Percentiles rank a stretch among this genome's conserved stretches.
phyloP scores from a whole-genome alignment of 2,113 vertebrate genomes.

The Petroica traversi region DNA sequence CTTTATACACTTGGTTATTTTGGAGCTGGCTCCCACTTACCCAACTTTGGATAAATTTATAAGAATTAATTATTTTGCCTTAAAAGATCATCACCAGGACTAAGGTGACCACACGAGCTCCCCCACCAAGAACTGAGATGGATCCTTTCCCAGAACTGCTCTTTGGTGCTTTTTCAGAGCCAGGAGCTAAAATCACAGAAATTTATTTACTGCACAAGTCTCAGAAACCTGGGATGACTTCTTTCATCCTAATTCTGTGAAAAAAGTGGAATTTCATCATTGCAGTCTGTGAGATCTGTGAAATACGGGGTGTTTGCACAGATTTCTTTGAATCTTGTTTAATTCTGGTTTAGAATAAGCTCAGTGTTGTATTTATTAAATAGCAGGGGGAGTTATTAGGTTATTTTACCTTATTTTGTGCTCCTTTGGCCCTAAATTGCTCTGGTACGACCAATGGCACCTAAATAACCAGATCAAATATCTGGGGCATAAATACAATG shows the following conservation, averaged over 20 bases:
- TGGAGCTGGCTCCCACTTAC: not conserved
- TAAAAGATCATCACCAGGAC: not conserved
- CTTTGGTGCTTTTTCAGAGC: not conserved
- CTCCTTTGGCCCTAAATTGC: not conserved
- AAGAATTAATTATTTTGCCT: not conserved
- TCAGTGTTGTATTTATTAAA: not conserved
- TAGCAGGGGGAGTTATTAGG: not conserved
- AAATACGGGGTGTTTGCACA: accelerated
- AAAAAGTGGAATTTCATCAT: not conserved
- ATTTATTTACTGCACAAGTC: not conserved
- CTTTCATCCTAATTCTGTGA: not conserved
- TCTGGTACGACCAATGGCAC: not conserved
- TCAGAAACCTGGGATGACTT: not conserved
- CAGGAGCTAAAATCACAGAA: not conserved
- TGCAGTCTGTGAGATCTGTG: not conserved
- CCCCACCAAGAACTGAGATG: not conserved
- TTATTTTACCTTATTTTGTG: not conserved
- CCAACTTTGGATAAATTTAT: not conserved
- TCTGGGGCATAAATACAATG: not conserved
- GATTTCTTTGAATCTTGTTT: not conserved
- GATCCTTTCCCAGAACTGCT: not conserved
- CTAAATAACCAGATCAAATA: not conserved
- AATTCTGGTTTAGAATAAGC: not conserved
- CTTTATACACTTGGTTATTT: not conserved
- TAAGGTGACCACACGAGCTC: not conserved